Evolutionary conservation across 2,113 vertebrate genomes (phyloP).

Genomic region (Ellobius talpinus): DNA sequence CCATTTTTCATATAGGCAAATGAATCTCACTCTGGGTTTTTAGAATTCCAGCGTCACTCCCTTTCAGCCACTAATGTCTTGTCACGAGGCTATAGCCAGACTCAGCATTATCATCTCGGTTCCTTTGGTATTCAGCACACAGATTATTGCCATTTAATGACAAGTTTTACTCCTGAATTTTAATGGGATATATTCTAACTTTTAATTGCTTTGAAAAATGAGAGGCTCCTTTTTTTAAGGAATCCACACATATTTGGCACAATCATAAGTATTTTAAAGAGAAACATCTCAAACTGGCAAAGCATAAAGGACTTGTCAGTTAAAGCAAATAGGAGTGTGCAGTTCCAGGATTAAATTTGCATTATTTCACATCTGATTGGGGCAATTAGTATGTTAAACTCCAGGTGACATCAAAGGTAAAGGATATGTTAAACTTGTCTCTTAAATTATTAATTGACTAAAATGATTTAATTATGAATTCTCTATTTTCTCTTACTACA

Average conservation of each 20-base stretch:
- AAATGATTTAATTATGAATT: conserved; percentile 70
- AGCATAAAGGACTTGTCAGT: conserved; percentile 66
- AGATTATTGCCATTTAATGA: conserved; percentile 66
- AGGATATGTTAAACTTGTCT: conserved; percentile 67
- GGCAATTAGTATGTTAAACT: conserved; percentile 73
- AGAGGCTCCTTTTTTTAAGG: conserved; percentile 39
- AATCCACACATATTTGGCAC: conserved; percentile 66
- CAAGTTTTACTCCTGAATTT: conserved; percentile 74
- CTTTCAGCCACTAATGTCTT: conserved; percentile 62
- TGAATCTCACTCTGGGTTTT: conserved; percentile 36
- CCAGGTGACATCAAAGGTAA: conserved; percentile 61
- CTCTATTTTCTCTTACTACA: conserved; percentile 52
- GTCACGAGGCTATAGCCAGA: conserved; percentile 3
- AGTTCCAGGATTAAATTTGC: conserved; percentile 66
- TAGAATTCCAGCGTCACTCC: conserved; percentile 51
- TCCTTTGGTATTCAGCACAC: conserved; percentile 57
- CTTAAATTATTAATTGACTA: conserved; percentile 69
- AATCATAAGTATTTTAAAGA: conserved; percentile 74
- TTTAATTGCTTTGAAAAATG: conserved; percentile 76
- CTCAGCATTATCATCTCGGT: conserved; percentile 29
- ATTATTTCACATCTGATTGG: conserved; percentile 65
- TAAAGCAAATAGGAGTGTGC: conserved; percentile 60
- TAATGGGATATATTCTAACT: conserved; percentile 60
- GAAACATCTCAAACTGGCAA: conserved; percentile 67
- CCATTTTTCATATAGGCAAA: conserved; percentile 54